A percentile compares a stretch with the other conserved stretches of the same genome.
Evolutionary conservation across 2,888 invertebrate species (phyloP).

Genomic region (Conistra vaccinii): DNA sequence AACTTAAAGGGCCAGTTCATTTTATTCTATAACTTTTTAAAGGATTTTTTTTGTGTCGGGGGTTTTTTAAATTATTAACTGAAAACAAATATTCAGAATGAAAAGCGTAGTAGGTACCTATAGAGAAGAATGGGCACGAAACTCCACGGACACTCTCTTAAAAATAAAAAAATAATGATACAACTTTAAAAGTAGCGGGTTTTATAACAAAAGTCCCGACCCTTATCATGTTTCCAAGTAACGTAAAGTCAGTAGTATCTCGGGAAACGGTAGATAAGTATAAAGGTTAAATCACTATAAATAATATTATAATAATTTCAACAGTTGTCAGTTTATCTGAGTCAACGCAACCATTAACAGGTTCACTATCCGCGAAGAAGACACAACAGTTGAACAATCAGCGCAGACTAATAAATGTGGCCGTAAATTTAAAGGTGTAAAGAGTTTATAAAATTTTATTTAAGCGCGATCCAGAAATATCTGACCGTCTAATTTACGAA

Average conservation of each 20-base stretch:
- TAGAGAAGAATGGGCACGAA: neutral
- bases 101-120: no score
- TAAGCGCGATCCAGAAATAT: neutral
- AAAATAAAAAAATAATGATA: neutral
- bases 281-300: conserved; percentile 5
- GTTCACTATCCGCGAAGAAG: conserved; percentile 7
- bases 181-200: neutral
- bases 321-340: conserved; percentile 25
- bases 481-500: neutral
- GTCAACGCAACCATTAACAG: conserved; percentile 6
- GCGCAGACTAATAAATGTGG: neutral
- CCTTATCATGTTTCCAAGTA: conserved; percentile 11
- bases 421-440: neutral
- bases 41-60: no score
- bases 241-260: neutral
- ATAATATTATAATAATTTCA: neutral
- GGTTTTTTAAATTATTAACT: no score
- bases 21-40: no score
- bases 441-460: neutral
- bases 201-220: conserved; percentile 19
- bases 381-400: conserved; percentile 1
- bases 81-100: no score
- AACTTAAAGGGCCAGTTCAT: no score
- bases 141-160: no score
- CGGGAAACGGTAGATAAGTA: neutral